phyloP scores from a whole-genome alignment of 2,113 vertebrate genomes.

The Rhinopomastus cyanomelas region DNA sequence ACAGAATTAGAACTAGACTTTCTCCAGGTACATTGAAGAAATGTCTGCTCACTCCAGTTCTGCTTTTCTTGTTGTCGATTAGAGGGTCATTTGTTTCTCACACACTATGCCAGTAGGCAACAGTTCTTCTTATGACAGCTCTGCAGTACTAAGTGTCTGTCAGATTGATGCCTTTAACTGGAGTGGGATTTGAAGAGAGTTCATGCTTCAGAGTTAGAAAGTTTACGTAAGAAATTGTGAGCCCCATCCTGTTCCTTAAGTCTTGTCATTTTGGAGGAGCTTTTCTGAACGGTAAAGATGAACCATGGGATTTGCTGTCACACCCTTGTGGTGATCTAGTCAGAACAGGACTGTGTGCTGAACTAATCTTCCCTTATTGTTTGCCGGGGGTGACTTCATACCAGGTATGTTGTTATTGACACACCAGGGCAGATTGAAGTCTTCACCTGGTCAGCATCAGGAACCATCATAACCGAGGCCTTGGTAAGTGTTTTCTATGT shows the following conservation, averaged over 20 bases:
- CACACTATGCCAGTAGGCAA: neutral
- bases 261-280: neutral
- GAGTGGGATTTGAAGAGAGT: neutral
- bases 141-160: neutral
- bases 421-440: conserved; percentile 98
- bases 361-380: neutral
- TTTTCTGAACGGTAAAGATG: neutral
- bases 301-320: neutral
- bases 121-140: neutral
- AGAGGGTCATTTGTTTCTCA: neutral
- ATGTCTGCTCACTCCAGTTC: neutral
- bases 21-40: rapidly evolving
- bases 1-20: neutral
- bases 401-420: conserved; percentile 93
- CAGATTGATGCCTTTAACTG: neutral
- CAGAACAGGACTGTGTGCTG: neutral
- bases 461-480: conserved; percentile 95
- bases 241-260: neutral
- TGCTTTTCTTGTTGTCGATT: neutral
- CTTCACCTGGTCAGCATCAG: conserved; percentile 98
- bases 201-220: neutral
- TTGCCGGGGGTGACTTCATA: neutral
- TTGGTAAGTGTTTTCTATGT: conserved; percentile 76
- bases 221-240: neutral
- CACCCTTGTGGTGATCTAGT: neutral